Conservation (phyloP, 2,113 vertebrate species). For the Heloderma charlesbogerti region DNA sequence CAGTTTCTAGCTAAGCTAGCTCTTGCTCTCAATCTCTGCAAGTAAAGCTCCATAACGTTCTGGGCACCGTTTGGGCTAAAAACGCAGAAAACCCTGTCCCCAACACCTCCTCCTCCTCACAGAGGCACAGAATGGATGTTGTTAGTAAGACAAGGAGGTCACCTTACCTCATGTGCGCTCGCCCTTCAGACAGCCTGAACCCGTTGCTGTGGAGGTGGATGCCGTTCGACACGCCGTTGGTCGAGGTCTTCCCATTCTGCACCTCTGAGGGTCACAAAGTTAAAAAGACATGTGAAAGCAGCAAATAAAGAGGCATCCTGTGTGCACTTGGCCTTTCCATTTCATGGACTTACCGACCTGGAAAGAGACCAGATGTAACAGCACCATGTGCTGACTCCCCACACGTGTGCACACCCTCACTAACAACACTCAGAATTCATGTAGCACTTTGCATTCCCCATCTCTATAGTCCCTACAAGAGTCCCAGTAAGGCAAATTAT, state of each 20-base stretch:
- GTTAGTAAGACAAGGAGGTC: not conserved
- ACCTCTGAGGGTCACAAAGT: slow-evolving; percentile 78
- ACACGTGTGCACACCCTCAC: not conserved
- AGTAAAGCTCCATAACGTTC: not conserved
- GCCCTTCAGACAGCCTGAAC: slow-evolving; percentile 82
- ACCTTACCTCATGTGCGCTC: slow-evolving; percentile 79
- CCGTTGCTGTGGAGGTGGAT: slow-evolving; percentile 90
- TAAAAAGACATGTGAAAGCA: not conserved
- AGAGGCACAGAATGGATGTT: not conserved
- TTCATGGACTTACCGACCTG: not conserved
- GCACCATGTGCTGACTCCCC: not conserved
- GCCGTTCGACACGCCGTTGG: slow-evolving; percentile 91
- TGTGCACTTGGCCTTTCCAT: not conserved
- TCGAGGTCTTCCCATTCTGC: slow-evolving; percentile 92
- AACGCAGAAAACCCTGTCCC: fast-evolving
- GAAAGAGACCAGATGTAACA: not conserved
- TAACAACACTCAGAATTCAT: no score
- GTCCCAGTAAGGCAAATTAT: no score
- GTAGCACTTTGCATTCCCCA: no score
- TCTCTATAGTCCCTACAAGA: no score
- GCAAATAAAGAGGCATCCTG: not conserved
- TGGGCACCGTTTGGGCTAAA: fast-evolving
- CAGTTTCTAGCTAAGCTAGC: not conserved
- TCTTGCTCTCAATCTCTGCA: not conserved
- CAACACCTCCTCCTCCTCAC: not conserved